Percentiles rank a stretch among this genome's conserved stretches.
Evolutionary conservation across 2,113 vertebrate genomes (phyloP).

Genomic region (Corythaixoides concolor): DNA sequence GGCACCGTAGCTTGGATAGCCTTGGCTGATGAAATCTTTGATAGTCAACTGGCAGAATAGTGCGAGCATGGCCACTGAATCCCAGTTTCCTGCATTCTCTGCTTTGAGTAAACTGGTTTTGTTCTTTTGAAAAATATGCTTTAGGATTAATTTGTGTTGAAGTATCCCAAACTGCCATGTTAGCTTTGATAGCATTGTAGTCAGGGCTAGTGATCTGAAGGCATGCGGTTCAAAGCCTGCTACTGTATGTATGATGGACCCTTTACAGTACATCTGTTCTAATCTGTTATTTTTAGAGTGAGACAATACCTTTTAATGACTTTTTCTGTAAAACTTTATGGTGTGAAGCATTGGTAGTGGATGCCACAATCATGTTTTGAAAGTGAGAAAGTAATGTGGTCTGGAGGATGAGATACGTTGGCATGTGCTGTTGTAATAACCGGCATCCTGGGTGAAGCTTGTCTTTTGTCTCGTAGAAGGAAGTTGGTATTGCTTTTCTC

Average conservation of each 20-base stretch:
- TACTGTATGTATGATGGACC: not conserved
- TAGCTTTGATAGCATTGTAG: not conserved
- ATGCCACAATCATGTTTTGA: not conserved
- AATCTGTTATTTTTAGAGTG: not conserved
- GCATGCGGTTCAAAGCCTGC: not conserved
- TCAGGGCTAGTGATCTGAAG: not conserved
- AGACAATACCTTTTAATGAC: not conserved
- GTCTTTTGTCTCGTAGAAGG: not conserved
- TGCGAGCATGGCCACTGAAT: accelerated
- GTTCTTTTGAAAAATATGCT: not conserved
- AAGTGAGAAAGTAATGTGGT: not conserved
- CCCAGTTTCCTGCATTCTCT: not conserved
- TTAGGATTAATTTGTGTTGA: not conserved
- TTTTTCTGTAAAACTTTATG: not conserved
- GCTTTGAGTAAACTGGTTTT: not conserved
- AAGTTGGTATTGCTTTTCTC: accelerated
- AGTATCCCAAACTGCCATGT: not conserved
- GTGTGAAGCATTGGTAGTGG: not conserved
- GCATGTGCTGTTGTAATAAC: not conserved
- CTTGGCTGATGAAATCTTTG: not conserved
- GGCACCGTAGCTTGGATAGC: not conserved
- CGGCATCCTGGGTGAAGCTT: not conserved
- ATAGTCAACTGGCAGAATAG: not conserved
- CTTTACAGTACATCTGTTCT: not conserved
- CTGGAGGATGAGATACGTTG: not conserved